These are phyloP conservation scores for Lasaia peninsularis DNA, from an alignment of 1,140 invertebrate genomes.

Conservation along the genomic window DNA sequence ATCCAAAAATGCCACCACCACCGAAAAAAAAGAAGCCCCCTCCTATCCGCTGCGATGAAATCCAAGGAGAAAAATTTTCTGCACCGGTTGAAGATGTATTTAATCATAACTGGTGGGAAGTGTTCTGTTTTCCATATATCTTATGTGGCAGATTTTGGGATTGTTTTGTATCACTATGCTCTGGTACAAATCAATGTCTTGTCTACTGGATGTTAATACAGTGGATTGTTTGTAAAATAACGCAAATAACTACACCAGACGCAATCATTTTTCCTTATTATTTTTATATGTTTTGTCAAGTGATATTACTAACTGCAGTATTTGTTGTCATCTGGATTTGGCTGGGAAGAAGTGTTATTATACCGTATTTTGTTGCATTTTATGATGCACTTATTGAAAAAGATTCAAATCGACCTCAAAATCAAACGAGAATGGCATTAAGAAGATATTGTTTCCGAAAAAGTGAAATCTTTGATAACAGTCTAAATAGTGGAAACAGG, in stretches of 20 bases:
- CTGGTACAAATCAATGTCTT: slow-evolving; percentile 59
- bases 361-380: slow-evolving; percentile 48
- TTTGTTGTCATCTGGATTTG: slow-evolving; percentile 48
- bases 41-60: slow-evolving; percentile 38
- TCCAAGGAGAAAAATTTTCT: slow-evolving; percentile 44
- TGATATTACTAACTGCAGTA: slow-evolving; percentile 42
- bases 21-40: slow-evolving; percentile 32
- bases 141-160: slow-evolving; percentile 53
- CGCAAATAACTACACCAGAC: slow-evolving; percentile 45
- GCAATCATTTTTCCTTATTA: slow-evolving; percentile 62
- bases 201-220: slow-evolving; percentile 64
- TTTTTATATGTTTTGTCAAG: slow-evolving; percentile 64
- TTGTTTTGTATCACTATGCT: slow-evolving; percentile 47
- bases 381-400: slow-evolving; percentile 32
- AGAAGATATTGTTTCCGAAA: slow-evolving; percentile 62
- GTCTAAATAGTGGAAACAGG: slow-evolving; percentile 27
- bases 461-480: slow-evolving; percentile 56
- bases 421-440: slow-evolving; percentile 36
- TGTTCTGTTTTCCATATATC: slow-evolving; percentile 67
- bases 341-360: slow-evolving; percentile 42
- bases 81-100: slow-evolving; percentile 48
- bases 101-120: slow-evolving; percentile 56
- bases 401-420: slow-evolving; percentile 2
- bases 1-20: slow-evolving; percentile 35
- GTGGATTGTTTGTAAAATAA: slow-evolving; percentile 59